These are phyloP conservation scores for Hypomesus transpacificus DNA, from an alignment of 2,113 vertebrate species.

Conservation along the genomic window DNA sequence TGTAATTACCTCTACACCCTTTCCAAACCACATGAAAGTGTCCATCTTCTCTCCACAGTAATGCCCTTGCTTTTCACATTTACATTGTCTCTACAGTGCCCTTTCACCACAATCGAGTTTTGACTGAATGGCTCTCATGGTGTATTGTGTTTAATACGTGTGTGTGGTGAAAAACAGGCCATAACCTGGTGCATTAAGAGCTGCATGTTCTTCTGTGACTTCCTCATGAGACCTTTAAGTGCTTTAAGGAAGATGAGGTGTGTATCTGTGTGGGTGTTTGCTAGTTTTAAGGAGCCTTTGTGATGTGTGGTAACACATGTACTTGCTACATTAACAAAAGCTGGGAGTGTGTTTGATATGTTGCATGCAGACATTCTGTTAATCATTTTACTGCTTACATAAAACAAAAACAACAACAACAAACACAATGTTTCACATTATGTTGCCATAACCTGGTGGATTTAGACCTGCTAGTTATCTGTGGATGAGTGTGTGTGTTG, in stretches of 20 bases:
- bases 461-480: constrained; percentile 29
- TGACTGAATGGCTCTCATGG: not conserved
- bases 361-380: constrained; percentile 12
- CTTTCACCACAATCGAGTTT: too few species aligned
- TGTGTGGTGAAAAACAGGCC: too few species aligned
- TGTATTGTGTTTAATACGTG: too few species aligned
- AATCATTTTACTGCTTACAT: constrained; percentile 24
- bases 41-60: not conserved
- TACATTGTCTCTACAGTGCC: too few species aligned
- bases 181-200: not conserved
- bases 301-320: not conserved
- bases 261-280: not conserved
- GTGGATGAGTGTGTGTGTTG: not conserved
- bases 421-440: constrained; percentile 82
- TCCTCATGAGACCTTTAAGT: not conserved
- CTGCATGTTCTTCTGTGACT: not conserved
- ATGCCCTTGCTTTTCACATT: not conserved
- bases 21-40: not conserved
- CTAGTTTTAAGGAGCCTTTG: not conserved
- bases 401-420: too few species aligned
- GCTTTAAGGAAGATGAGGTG: not conserved
- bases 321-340: not conserved
- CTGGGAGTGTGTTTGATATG: not conserved
- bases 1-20: not conserved
- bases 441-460: constrained; percentile 79